Conservation (phyloP, 2,113 vertebrate species). For the Rhinichthys klamathensis region DNA sequence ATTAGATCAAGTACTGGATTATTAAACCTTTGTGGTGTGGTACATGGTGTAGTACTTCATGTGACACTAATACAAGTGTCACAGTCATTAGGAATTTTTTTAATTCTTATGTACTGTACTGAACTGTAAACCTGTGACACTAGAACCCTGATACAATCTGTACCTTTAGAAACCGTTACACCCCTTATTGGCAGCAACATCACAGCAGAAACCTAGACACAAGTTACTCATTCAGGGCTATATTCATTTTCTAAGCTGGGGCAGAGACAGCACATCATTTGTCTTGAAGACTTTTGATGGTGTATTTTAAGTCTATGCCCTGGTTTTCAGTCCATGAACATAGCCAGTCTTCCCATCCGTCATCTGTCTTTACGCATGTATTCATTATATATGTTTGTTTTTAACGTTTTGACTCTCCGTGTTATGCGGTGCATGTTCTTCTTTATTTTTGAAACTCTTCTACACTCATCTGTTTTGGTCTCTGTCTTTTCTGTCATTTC, state of each 20-base stretch:
- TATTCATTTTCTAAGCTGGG: neutral
- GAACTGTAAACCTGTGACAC: neutral
- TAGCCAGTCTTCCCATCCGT: neutral
- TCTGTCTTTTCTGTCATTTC: neutral
- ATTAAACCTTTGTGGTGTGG: neutral
- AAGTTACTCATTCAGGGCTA: constrained; percentile 8
- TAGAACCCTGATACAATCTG: too few species aligned
- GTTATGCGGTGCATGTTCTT: neutral
- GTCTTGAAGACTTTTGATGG: neutral
- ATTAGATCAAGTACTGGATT: neutral
- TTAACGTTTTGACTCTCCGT: neutral
- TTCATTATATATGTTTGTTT: constrained; percentile 25
- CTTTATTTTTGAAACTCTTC: neutral
- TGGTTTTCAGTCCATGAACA: constrained; percentile 31
- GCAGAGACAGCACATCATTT: constrained; percentile 8
- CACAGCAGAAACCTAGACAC: constrained; percentile 9
- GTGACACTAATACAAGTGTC: neutral
- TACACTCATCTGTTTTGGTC: neutral
- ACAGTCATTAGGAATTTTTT: neutral
- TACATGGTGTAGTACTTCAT: too few species aligned
- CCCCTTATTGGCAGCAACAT: constrained; percentile 15
- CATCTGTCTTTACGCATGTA: neutral
- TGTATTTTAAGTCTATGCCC: constrained; percentile 2
- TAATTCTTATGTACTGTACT: neutral
- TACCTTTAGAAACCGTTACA: neutral